These are phyloP conservation scores for Macrotrachela quadricornifera DNA, from an alignment of 1,140 invertebrate genomes.

Conservation along the genomic window DNA sequence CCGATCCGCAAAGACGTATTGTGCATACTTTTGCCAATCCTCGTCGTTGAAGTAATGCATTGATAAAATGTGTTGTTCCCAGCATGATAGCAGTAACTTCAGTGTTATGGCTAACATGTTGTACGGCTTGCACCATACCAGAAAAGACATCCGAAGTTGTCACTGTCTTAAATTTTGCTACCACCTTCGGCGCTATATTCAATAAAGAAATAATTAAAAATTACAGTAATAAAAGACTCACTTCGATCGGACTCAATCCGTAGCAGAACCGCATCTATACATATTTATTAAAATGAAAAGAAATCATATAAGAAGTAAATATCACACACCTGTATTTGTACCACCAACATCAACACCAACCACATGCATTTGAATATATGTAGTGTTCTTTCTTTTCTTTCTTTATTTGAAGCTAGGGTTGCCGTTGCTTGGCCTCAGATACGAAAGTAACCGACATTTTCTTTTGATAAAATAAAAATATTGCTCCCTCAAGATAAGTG, in stretches of 20 bases:
- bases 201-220: neutral
- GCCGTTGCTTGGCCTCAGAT: too few species aligned
- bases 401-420: too few species aligned
- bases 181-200: slow-evolving; percentile 7
- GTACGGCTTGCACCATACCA: slow-evolving; percentile 15
- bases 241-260: neutral
- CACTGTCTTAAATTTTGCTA: slow-evolving; percentile 13
- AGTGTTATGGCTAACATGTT: slow-evolving; percentile 6
- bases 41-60: slow-evolving; percentile 19
- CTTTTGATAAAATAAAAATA: too few species aligned
- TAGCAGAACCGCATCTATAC: slow-evolving; percentile 14
- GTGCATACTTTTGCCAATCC: slow-evolving; percentile 16
- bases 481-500: too few species aligned
- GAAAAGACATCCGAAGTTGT: slow-evolving; percentile 19
- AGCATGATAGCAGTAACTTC: neutral
- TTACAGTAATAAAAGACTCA: too few species aligned
- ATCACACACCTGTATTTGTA: slow-evolving; percentile 17
- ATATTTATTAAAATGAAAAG: too few species aligned
- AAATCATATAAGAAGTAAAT: too few species aligned
- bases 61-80: slow-evolving; percentile 25
- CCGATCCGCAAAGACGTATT: slow-evolving; percentile 20
- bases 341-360: slow-evolving; percentile 20
- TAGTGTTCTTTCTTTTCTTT: too few species aligned
- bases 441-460: too few species aligned
- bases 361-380: too few species aligned